These are phyloP conservation scores for Casuarius casuarius DNA, from an alignment of 2,113 vertebrate species.

Conservation along the genomic window DNA sequence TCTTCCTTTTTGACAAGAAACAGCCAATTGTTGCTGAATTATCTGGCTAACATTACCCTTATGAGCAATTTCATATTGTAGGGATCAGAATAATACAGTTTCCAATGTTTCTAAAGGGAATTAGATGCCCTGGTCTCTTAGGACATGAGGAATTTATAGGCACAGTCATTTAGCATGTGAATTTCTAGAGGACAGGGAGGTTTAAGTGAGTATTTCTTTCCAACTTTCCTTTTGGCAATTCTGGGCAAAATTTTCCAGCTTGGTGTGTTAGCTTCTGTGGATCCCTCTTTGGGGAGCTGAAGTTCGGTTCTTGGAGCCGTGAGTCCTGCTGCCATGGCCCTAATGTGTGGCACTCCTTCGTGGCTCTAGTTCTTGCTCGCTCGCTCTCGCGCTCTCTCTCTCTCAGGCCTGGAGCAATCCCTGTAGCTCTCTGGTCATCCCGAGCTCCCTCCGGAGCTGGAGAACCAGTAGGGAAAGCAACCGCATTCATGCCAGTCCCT, in stretches of 20 bases:
- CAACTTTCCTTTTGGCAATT: neutral
- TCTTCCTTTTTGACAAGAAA: neutral
- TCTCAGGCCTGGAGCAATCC: neutral
- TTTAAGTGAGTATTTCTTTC: neutral
- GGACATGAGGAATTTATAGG: neutral
- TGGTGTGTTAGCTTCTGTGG: neutral
- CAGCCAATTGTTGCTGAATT: neutral
- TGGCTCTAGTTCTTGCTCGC: neutral
- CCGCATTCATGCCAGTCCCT: neutral
- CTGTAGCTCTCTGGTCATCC: neutral
- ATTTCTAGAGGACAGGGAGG: neutral
- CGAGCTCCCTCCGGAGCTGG: neutral
- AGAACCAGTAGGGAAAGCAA: neutral
- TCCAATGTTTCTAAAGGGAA: neutral
- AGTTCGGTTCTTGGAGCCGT: neutral
- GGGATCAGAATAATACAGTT: neutral
- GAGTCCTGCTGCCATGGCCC: neutral
- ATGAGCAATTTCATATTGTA: neutral
- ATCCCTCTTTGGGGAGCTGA: neutral
- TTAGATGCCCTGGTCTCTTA: neutral
- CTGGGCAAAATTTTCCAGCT: neutral
- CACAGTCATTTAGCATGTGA: neutral
- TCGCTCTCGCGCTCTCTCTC: neutral
- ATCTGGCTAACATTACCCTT: neutral
- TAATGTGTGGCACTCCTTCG: accelerated